Base-by-base conservation (phyloP, 2,888 invertebrate genomes). In the Melieria crassipennis region DNA sequence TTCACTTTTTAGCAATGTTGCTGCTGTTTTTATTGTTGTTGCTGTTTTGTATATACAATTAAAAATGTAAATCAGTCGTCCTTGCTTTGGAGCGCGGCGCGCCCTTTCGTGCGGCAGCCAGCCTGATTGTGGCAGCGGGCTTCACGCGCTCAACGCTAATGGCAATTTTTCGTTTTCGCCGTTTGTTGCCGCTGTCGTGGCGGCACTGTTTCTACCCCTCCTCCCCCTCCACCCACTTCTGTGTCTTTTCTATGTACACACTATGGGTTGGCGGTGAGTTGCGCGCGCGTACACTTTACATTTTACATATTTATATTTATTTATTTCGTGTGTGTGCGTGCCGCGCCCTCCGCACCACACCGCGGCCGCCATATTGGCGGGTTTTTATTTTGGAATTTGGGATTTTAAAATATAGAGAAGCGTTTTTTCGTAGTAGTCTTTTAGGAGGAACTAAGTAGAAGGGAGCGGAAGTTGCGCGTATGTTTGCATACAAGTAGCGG, bases 11-110 rank as follows among this genome's bases (percentile, higher is more conserved):
- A 64, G n/a, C 50, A 60, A 62, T 71, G 74, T 69, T 69, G 61
- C 57, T 72, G 57, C 58, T 57, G 11, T 71, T 13, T 65, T 65
- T 70, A 60, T 65, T 72, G 71, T 57, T 76, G 69, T 76, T 75
- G 72, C 58, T 78, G 71, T 72, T 75, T 71, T 78, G 76, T 79
- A 79, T 80, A 79, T 80, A 81, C 79, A 81, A 81, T 81, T 81
- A 81, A 81, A 81, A 81, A 81, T 81, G 80, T 80, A 81, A 81
- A 81, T 81, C 81, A 81, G 81, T 80, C 79, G 81, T 77, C 77
- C 77, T 79, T 76, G 78, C 46, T 65, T 52, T 45, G n/a, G 67
- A 55, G 65, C 65, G 62, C 72, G 16, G 65, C 45, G 73, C 65
- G 64, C 73, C 69, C 69, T 71, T 71, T 68, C 50, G 16, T 69